Base-by-base conservation (phyloP, 2,113 vertebrate species). In the Epinephelus moara region DNA sequence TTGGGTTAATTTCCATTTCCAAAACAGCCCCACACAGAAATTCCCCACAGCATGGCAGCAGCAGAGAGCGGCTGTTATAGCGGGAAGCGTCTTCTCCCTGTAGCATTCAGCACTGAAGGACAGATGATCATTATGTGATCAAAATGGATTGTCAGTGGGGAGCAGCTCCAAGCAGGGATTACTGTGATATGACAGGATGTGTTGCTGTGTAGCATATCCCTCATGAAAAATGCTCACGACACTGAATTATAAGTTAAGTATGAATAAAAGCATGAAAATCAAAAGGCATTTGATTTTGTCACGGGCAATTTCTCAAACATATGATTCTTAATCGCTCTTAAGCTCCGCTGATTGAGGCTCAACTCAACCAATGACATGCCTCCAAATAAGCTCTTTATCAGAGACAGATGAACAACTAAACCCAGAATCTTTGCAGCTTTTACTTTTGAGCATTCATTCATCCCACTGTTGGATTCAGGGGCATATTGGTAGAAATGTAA, bases 51-150 rank as follows among this genome's bases (percentile, higher is more conserved):
- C 27, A 17, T 25, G 52, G 60, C 50, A 64, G 59, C 37, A 56
- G 19, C 14, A 23, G 52, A 19, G 61, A 59, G 14, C 11, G 0
- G 10, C 6, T 11, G 27, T 50, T 37, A 25, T 1, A 21, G 13
- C 4, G 0, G 25, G 27, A 19, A 69, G 40, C 6, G 8, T 71
- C 19, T 4, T 56, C 25, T 62, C 33, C 25, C 42, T 55, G 25
- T 15, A 66, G 40, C n/a, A 3, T 37, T 59, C 40, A 18, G 13
- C 8, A 1, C 18, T n/a, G 30, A 18, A 61, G 30, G 12, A 60
- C 45, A 75, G 64, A 75, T 18, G 14, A 76, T 84, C 59, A 59
- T 81, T 64, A 47, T 57, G 67, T 62, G 61, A 80, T 75, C 50
- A 73, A 12, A 57, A 40, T 70, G 73, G 62, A 64, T 23, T 40